Percentiles rank a stretch among this genome's conserved stretches.
Evolutionary conservation across 2,113 vertebrate species (phyloP).

Genomic region (Cervus canadensis): DNA sequence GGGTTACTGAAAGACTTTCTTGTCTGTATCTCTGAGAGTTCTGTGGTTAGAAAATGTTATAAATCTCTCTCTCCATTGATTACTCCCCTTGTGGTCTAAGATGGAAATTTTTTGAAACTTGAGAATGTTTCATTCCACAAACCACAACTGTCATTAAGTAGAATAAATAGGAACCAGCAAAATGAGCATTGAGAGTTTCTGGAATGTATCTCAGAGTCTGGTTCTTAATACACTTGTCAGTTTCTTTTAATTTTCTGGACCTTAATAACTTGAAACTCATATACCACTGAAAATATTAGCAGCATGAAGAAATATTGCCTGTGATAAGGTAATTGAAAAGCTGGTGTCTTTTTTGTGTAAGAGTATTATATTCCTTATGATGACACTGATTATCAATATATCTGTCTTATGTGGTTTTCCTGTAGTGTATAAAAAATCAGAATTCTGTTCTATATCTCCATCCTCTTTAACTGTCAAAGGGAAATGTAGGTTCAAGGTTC

Average conservation of each 20-base stretch:
- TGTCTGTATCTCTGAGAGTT: not conserved
- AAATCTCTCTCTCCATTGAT: not conserved
- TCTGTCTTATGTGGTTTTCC: not conserved
- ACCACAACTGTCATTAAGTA: not conserved
- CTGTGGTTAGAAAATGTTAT: not conserved
- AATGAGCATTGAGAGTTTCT: not conserved
- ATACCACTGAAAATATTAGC: not conserved
- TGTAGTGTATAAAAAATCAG: not conserved
- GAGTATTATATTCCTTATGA: not conserved
- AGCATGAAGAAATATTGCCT: not conserved
- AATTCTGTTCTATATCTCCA: not conserved
- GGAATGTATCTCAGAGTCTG: not conserved
- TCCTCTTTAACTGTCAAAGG: not conserved
- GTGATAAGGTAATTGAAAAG: not conserved
- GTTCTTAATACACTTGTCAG: not conserved
- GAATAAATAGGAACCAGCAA: not conserved
- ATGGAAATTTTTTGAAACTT: not conserved
- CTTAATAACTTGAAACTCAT: not conserved
- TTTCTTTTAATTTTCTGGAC: slow-evolving; percentile 23
- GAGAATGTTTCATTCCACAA: not conserved
- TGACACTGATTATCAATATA: not conserved
- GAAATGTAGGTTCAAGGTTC: not conserved
- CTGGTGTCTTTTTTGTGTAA: not conserved
- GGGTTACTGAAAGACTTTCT: not conserved
- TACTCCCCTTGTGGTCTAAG: not conserved